Percentiles rank a stretch among this genome's conserved stretches.
phyloP scores from a whole-genome alignment of 2,797 vertebrate species.

The Scolopax bukidnonensis region DNA sequence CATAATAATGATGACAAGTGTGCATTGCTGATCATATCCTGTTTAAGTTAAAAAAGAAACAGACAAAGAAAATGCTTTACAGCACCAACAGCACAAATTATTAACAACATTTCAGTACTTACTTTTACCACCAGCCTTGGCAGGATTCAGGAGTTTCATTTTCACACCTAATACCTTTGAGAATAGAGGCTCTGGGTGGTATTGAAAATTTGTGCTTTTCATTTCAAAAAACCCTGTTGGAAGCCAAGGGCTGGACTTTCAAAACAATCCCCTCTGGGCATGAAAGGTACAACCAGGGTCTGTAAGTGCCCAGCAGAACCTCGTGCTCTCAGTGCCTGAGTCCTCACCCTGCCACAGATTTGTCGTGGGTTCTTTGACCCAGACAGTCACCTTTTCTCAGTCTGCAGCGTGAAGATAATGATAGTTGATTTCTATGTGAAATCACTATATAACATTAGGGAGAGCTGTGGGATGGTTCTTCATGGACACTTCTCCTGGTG shows the following conservation, averaged over 20 bases:
- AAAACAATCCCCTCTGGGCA: neutral
- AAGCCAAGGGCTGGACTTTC: neutral
- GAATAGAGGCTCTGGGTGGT: neutral
- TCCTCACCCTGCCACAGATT: neutral
- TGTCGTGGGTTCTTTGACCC: neutral
- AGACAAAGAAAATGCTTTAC: neutral
- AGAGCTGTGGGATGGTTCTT: neutral
- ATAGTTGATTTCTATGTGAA: neutral
- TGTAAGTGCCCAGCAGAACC: neutral
- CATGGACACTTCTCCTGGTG: neutral
- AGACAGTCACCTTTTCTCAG: neutral
- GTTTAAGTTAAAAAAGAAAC: neutral
- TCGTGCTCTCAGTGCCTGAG: neutral
- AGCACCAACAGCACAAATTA: neutral
- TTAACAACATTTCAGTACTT: neutral
- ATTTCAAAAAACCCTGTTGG: neutral
- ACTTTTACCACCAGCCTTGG: neutral
- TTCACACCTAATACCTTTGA: conserved; percentile 26
- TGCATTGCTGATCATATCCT: neutral
- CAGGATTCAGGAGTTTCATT: conserved; percentile 11
- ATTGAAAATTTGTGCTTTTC: neutral
- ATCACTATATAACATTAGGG: no score
- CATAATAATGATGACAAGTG: neutral
- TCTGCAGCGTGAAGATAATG: neutral
- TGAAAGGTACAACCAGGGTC: neutral